Evolutionary conservation across 2,113 vertebrate genomes (phyloP).

Genomic region (Semnopithecus entellus): DNA sequence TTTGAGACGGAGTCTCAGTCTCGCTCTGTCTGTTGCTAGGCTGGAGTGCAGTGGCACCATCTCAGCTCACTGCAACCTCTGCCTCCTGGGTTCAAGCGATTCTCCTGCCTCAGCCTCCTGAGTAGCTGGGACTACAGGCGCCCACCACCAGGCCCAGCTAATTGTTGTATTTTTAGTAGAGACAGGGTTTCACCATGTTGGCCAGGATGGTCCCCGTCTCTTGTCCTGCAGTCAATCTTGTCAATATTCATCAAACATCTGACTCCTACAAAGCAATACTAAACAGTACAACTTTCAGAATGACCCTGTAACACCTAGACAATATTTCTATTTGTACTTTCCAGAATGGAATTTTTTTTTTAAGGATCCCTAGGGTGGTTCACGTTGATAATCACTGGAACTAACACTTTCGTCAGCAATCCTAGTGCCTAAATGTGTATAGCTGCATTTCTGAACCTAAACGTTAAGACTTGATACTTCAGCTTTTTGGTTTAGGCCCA

Average conservation of each 20-base stretch:
- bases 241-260: not conserved
- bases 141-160: too few species aligned
- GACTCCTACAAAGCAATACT: not conserved
- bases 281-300: not conserved
- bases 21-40: too few species aligned
- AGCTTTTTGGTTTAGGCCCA: constrained; percentile 6
- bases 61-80: too few species aligned
- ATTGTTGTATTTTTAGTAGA: too few species aligned
- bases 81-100: too few species aligned
- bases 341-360: not conserved
- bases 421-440: not conserved
- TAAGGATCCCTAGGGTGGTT: not conserved
- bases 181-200: too few species aligned
- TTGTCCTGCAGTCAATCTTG: not conserved
- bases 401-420: constrained; percentile 4
- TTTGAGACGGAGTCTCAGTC: too few species aligned
- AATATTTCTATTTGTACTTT: constrained; percentile 37
- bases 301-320: not conserved
- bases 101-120: too few species aligned
- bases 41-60: too few species aligned
- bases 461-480: constrained; percentile 9
- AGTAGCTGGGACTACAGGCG: too few species aligned
- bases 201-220: too few species aligned
- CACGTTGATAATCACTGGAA: constrained; percentile 19
- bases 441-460: constrained; percentile 23